Evolutionary conservation across 2,797 vertebrate genomes (phyloP).

Genomic region (Menidia menidia): DNA sequence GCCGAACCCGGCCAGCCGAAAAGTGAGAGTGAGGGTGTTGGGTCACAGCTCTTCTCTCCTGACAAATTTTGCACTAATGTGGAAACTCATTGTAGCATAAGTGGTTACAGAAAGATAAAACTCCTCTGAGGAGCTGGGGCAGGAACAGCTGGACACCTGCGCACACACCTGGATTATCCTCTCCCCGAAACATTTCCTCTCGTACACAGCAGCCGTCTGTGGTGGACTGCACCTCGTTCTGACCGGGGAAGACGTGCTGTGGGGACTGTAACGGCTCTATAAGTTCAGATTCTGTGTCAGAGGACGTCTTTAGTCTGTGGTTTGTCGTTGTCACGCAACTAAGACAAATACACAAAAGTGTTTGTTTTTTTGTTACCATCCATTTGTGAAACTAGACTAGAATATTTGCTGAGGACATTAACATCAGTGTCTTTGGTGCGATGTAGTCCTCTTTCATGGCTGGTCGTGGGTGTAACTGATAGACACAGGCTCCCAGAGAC

Average conservation of each 20-base stretch:
- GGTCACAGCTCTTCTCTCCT: slow-evolving; percentile 10
- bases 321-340: neutral
- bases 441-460: neutral
- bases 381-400: neutral
- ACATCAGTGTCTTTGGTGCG: neutral
- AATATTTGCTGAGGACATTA: slow-evolving; percentile 4
- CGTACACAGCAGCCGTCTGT: neutral
- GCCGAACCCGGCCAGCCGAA: slow-evolving; percentile 37
- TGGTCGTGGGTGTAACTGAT: neutral
- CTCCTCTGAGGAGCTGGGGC: slow-evolving; percentile 7
- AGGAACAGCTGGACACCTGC: too few relatives aligned
- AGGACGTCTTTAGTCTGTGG: neutral
- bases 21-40: slow-evolving; percentile 22
- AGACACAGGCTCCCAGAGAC: neutral
- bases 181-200: too few relatives aligned
- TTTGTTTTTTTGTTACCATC: neutral
- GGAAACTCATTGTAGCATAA: neutral
- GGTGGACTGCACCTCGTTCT: neutral
- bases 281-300: slow-evolving; percentile 6
- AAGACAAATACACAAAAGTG: neutral
- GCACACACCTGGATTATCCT: too few relatives aligned
- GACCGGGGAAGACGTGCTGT: neutral
- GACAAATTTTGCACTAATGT: slow-evolving; percentile 1
- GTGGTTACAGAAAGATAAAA: neutral
- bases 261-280: neutral